A percentile compares a stretch with the other conserved stretches of the same genome.
phyloP scores from a whole-genome alignment of 2,888 invertebrate species.

The Glaucopsyche alexis region DNA sequence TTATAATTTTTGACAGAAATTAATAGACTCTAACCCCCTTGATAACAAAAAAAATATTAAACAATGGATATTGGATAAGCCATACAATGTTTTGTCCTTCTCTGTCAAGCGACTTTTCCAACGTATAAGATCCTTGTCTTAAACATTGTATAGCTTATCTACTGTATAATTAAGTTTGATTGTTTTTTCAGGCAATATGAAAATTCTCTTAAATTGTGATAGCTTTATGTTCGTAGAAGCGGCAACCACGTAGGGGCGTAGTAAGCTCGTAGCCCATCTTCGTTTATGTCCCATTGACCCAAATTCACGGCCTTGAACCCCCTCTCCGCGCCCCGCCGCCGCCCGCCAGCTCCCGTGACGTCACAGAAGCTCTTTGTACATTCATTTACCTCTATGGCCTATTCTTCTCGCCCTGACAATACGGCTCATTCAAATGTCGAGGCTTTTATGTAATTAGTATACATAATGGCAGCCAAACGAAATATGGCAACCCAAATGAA shows the following conservation, averaged over 20 bases:
- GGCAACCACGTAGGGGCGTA: constrained; percentile 36
- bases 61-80: too few species aligned
- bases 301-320: constrained; percentile 75
- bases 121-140: too few species aligned
- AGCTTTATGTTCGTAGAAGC: constrained; percentile 27
- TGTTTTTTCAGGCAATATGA: neutral
- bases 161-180: too few species aligned
- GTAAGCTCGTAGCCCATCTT: constrained; percentile 49
- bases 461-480: neutral
- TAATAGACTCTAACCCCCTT: too few species aligned
- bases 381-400: constrained; percentile 26
- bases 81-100: too few species aligned
- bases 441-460: constrained; percentile 23
- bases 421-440: constrained; percentile 24
- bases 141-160: too few species aligned
- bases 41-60: too few species aligned
- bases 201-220: neutral
- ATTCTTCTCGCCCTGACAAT: constrained; percentile 27
- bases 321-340: constrained; percentile 50
- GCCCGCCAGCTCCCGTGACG: constrained; percentile 62
- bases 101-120: too few species aligned
- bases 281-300: constrained; percentile 69
- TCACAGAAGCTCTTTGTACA: constrained; percentile 37
- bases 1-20: too few species aligned
- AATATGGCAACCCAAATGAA: neutral